Evolutionary conservation across 2,888 invertebrate genomes (phyloP), one percentile per base, ranked within the genome.

Genomic region (Drosophila hamatofila): DNA sequence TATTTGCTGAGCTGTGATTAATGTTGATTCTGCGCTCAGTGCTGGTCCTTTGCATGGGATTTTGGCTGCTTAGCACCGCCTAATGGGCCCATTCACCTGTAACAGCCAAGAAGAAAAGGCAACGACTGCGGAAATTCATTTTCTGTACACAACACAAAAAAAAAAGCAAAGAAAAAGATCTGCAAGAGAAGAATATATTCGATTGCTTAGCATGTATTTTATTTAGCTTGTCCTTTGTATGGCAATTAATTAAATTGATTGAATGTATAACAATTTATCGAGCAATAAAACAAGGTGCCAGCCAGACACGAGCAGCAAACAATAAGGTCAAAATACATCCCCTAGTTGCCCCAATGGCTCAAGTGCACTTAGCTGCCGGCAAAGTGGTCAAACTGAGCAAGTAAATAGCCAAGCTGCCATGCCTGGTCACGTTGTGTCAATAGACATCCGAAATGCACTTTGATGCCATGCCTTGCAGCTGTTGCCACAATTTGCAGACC

Each of bases 1-100:
- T 90, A 90, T 90, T 90, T 90, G 76, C 75, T 82, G 81, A 89
- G 84, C 87, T 88, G 88, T 90, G 90, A 89, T 90, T 89, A 90
- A 90, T 90, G 90, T 88, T 90, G 80, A 83, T 78, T 83, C 82
- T 71, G 70, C 70, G 78, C 72, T 69, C 64, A 59, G 62, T 72
- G 44, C 25, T 69, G 55, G 59, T 51, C 51, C 64, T 71, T 80
- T 88, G 73, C 69, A 70, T 78, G 65, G 49, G 59, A 80, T 69
- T 71, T 65, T 57, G 51, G 49, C 70, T 67, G 59, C 74, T 79
- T 72, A 68, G 57, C 37, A 71, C 48, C 59, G 60, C 48, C 73
- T 75, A 67, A 55, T 39, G 57, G 63, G 46, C 64, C 70, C 63
- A 83, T 75, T 90, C 81, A 89, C 88, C 87, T 88, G 83, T 76